Evolutionary conservation across 1,140 invertebrate species (phyloP).

Genomic region (Rhyacophila brunnea): DNA sequence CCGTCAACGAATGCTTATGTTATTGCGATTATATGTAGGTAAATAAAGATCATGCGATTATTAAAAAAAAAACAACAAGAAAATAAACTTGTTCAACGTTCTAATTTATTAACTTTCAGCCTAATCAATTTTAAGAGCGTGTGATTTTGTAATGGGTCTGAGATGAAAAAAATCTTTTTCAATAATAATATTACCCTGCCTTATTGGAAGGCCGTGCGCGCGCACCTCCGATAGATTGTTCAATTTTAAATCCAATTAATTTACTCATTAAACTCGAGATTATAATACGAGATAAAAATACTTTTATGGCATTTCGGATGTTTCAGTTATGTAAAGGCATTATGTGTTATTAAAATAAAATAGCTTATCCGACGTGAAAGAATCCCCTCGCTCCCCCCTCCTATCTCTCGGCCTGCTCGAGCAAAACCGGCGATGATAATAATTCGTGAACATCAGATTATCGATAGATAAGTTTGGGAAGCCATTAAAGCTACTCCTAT

Average conservation of each 20-base stretch:
- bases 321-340: conserved; percentile 27
- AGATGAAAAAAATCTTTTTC: too few relatives aligned
- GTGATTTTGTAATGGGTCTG: too few relatives aligned
- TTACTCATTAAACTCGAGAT: conserved; percentile 36
- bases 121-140: too few relatives aligned
- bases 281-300: conserved; percentile 34
- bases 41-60: too few relatives aligned
- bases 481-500: not conserved
- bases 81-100: too few relatives aligned
- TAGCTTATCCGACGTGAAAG: conserved; percentile 1
- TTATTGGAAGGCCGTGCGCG: not conserved
- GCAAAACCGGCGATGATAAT: conserved; percentile 1
- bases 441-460: conserved; percentile 31
- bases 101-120: too few relatives aligned
- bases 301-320: conserved; percentile 34
- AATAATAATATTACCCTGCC: too few relatives aligned
- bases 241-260: conserved; percentile 38
- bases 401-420: not conserved
- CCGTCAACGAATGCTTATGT: too few relatives aligned
- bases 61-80: too few relatives aligned
- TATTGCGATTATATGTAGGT: too few relatives aligned
- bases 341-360: conserved; percentile 35
- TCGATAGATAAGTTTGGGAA: conserved; percentile 21
- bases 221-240: conserved; percentile 25
- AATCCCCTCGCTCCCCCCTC: not conserved